Evolutionary conservation across 2,113 vertebrate genomes (phyloP), one percentile per base, ranked within the genome.

Genomic region (Lonchura striata): DNA sequence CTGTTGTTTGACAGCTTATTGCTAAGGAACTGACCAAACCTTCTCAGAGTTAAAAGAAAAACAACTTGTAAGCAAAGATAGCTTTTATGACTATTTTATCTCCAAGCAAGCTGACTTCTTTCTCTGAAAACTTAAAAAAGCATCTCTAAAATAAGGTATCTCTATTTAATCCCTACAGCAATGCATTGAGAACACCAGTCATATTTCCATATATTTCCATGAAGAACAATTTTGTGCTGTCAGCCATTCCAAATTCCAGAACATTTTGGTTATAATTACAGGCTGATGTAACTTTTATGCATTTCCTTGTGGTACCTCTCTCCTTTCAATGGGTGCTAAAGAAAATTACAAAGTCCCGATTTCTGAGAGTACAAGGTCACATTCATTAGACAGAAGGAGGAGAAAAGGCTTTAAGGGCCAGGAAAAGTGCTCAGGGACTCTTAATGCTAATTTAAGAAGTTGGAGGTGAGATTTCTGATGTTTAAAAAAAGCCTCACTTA

Each of bases 401-500:
- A 63, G 33, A 77, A 93, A 85, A 88, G 41, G 41, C 27, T 84
- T 63, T 61, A 70, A 74, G 39, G 35, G 18, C 20, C 53, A 37
- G 31, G 22, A 81, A 63, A 70, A 78, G 17, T 54, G 19, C 13
- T 77, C 20, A 64, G 70, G 39, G 24, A 60, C 18, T 76, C 33
- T 64, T 90, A 41, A 81, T 0, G 10, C 21, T 60, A 39, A 76
- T 89, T 63, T 70, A 6, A 78, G 70, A 37, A 80, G 50, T 1
- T 1, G 1, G 22, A 69, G 41, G 47, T 92, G 27, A 66, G 44
- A 53, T 86, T 66, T 64, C 54, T 46, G 33, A 78, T 69, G 44
- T 35, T 82, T 80, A 27, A 63, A 57, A 69, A 86, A 52, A 46
- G 54, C 63, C 35, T 88, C 52, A 98, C 97, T 98, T 98, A 98